Evolutionary conservation across 2,797 vertebrate species (phyloP), one percentile per base, ranked within the genome.

Genomic region (Arrhamphus sclerolepis): DNA sequence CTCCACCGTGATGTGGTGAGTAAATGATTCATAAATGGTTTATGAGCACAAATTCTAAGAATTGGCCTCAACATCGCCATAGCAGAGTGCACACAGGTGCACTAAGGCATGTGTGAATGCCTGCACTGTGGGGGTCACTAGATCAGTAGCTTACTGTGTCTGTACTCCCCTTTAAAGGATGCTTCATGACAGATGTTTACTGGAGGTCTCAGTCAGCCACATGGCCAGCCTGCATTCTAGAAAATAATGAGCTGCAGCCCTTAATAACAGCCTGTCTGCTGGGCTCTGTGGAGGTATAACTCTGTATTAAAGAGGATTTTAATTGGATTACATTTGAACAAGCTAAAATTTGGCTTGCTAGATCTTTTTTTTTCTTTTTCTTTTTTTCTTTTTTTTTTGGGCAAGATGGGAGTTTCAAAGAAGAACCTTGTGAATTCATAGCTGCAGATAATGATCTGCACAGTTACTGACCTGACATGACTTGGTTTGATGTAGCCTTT

Each of bases 181-280:
- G 81, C 75, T 67, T 87, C 68, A 62, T 85, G 78, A 85, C 87
- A 80, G 83, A 88, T 89, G 85, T 87, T 89, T 84, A 83, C 84
- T 81, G 87, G 84, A 83, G 82, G 84, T 86, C 88, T 86, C 85
- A 82, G 77, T 34, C 81, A 84, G 74, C 69, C 70, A 69, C 69
- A 65, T 75, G 63, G 70, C 22, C 18, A 80, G 75, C 75, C 75
- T 26, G 83, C 78, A 48, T 58, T 70, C 73, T 61, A 17, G 62
- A 71, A 81, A 77, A 85, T 83, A 82, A 85, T 78, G 74, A 88
- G 85, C 81, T 75, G 61, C 63, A 81, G 77, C 71, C 72, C 70
- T 55, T 72, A 60, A 67, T 77, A 76, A 71, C 69, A 79, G 70
- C 66, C 63, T 65, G 63, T 75, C 62, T 55, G 58, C 66, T 62